These are phyloP conservation scores for Tamias sibiricus DNA, from an alignment of 2,113 vertebrate species.

Conservation along the genomic window DNA sequence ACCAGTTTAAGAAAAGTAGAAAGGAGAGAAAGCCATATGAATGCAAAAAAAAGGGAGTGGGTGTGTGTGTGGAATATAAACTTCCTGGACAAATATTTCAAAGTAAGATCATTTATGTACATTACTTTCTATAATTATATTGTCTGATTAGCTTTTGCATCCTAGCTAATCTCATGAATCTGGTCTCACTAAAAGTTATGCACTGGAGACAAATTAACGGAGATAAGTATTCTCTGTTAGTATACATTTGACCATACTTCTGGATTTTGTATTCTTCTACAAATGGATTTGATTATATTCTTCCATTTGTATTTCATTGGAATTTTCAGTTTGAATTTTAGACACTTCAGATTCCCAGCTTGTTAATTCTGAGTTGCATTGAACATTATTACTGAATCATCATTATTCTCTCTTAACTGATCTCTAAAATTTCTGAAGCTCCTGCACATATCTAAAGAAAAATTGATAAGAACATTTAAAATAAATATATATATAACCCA, in stretches of 20 bases:
- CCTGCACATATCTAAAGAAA: constrained; percentile 85
- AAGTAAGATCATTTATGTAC: not conserved
- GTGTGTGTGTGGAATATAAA: no score
- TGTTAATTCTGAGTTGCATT: constrained; percentile 90
- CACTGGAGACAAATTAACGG: not conserved
- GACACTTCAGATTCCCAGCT: constrained; percentile 90
- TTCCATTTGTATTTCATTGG: constrained; percentile 86
- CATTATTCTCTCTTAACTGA: constrained; percentile 90
- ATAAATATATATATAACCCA: no score
- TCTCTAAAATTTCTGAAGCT: constrained; percentile 82
- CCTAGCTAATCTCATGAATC: not conserved
- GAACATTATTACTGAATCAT: constrained; percentile 86
- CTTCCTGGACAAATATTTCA: not conserved
- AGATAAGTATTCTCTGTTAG: not conserved
- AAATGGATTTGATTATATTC: constrained; percentile 91
- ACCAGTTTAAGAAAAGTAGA: not conserved
- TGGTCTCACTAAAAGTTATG: not conserved
- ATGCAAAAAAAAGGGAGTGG: rapidly evolving
- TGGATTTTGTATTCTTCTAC: constrained; percentile 88
- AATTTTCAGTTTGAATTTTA: constrained; percentile 87
- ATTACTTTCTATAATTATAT: not conserved
- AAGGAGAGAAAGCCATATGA: not conserved
- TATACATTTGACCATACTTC: constrained; percentile 86
- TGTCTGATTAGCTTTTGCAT: not conserved
- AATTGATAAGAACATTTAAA: not conserved